Evolutionary conservation across 2,113 vertebrate species (phyloP).

Genomic region (Synodontis membranacea): DNA sequence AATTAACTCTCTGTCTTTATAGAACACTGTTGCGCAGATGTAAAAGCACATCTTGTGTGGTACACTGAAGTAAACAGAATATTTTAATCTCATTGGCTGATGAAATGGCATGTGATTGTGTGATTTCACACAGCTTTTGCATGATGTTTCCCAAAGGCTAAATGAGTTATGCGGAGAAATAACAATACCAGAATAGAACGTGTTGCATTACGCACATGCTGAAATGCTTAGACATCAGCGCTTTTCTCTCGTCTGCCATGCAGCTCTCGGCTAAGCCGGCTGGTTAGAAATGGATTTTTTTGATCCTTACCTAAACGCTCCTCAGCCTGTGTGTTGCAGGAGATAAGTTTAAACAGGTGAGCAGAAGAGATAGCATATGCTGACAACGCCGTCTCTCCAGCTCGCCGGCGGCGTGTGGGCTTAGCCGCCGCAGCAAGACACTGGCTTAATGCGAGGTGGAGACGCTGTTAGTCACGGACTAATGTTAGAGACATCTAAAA

Average conservation of each 20-base stretch:
- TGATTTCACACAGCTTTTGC: neutral
- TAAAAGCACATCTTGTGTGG: neutral
- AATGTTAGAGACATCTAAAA: neutral
- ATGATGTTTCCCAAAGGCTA: neutral
- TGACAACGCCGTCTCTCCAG: slow-evolving; percentile 54
- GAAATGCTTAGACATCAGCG: neutral
- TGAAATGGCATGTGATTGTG: neutral
- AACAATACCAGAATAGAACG: slow-evolving; percentile 16
- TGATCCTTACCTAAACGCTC: slow-evolving; percentile 53
- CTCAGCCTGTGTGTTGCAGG: slow-evolving; percentile 54
- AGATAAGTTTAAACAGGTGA: slow-evolving; percentile 66
- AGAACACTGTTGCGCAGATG: neutral
- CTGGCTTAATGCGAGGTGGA: slow-evolving; percentile 7
- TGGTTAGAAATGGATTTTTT: slow-evolving; percentile 57
- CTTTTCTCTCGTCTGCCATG: slow-evolving; percentile 25
- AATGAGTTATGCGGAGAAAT: neutral
- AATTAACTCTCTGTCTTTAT: slow-evolving; percentile 28
- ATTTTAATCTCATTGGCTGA: slow-evolving; percentile 11
- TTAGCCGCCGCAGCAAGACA: slow-evolving; percentile 43
- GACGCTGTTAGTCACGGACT: slow-evolving; percentile 10
- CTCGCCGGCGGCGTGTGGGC: slow-evolving; percentile 33
- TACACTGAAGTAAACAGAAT: neutral
- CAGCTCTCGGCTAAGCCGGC: slow-evolving; percentile 46
- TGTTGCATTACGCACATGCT: neutral
- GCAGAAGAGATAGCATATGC: slow-evolving; percentile 61